These are phyloP conservation scores for Liopterus haemorrhoidalis DNA, from an alignment of 2,888 invertebrate genomes.

Conservation along the genomic window DNA sequence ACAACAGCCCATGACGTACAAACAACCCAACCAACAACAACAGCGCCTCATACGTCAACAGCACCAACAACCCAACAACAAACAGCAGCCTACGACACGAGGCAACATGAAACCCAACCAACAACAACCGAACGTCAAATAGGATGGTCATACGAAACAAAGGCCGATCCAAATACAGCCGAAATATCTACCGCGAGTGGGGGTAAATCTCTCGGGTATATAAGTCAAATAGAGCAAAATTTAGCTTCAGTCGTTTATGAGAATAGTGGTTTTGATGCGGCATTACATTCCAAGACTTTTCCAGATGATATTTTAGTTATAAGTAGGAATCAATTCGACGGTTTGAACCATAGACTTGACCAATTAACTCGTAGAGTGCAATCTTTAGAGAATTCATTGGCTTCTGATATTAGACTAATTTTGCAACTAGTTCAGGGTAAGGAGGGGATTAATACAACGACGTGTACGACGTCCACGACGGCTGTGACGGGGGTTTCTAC, in stretches of 20 bases:
- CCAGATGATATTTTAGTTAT: slow-evolving; percentile 40
- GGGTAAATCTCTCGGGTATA: slow-evolving; percentile 19
- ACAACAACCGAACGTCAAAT: slow-evolving; percentile 2
- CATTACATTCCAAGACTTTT: neutral
- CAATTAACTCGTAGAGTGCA: slow-evolving; percentile 63
- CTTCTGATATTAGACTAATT: slow-evolving; percentile 68
- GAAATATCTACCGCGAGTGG: too few species aligned
- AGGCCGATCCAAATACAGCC: too few species aligned
- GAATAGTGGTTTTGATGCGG: neutral
- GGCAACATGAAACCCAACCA: slow-evolving; percentile 21
- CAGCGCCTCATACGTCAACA: slow-evolving; percentile 42
- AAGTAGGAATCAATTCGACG: slow-evolving; percentile 46
- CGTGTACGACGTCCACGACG: slow-evolving; percentile 8
- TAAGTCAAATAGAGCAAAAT: slow-evolving; percentile 19
- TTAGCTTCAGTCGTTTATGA: neutral
- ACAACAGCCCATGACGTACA: slow-evolving; percentile 39
- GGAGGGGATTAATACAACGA: slow-evolving; percentile 23
- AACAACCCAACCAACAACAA: slow-evolving; percentile 18
- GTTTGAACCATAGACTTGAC: slow-evolving; percentile 61
- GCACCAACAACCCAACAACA: slow-evolving; percentile 49
- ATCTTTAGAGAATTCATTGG: slow-evolving; percentile 65
- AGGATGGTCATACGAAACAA: too few species aligned
- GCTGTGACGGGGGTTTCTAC: slow-evolving; percentile 12
- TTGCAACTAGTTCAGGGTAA: slow-evolving; percentile 44
- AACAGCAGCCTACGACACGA: slow-evolving; percentile 44